phyloP scores from a whole-genome alignment of 2,888 invertebrate genomes.

The Platycheirus albimanus region DNA sequence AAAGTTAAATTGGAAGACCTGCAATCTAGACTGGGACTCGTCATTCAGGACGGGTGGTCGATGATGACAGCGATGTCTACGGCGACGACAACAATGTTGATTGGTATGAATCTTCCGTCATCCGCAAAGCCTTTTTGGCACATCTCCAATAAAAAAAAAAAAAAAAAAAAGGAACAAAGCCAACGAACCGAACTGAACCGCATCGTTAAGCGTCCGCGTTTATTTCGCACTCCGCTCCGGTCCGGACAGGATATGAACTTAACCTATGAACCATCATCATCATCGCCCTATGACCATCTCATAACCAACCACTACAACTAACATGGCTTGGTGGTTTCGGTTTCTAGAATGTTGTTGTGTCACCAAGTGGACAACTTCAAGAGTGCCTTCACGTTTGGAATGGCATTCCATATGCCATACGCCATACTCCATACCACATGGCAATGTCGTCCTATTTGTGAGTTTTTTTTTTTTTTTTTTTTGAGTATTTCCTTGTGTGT shows the following conservation, averaged over 20 bases:
- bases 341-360: conserved; percentile 49
- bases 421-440: no score
- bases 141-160: conserved; percentile 13
- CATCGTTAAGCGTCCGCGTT: conserved; percentile 49
- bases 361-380: conserved; percentile 42
- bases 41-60: no score
- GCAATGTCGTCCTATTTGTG: conserved; percentile 44
- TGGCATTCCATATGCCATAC: no score
- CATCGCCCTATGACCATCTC: conserved; percentile 2
- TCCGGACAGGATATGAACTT: conserved; percentile 63
- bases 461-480: no score
- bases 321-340: conserved; percentile 21
- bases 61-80: no score
- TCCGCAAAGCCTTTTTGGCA: conserved; percentile 49
- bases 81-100: no score
- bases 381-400: conserved; percentile 33
- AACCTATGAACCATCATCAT: conserved; percentile 47
- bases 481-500: conserved; percentile 51
- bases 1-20: conserved; percentile 25
- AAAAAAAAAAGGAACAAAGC: no score
- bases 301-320: conserved; percentile 22
- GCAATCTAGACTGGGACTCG: no score
- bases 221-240: conserved; percentile 57
- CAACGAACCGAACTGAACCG: conserved; percentile 29
- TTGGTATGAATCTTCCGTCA: not conserved